Evolutionary conservation across 92 coral and sea anemone genomes (phyloP), one percentile per base, ranked within the genome.

Genomic region (Actinostola sp.): DNA sequence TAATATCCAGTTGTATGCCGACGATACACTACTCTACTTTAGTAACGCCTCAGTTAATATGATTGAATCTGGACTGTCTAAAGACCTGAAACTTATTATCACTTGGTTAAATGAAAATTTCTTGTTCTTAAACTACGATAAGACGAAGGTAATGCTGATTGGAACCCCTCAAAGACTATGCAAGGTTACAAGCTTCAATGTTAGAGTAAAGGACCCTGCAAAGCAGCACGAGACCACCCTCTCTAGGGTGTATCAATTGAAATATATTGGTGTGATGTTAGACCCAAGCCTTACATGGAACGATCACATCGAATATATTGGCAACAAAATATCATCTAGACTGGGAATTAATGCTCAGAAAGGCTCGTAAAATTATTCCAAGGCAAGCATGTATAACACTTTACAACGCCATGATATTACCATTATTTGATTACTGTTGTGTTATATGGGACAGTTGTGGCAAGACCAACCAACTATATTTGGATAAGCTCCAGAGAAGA

Each of bases 401-500:
- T 19, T 84, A 42, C 26, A 35, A 72, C 54, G 85, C 81, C 19
- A 78, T 84, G 85, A 51, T 72, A 2, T 38, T 82, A 31, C 73
- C 81, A 23, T 53, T 80, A 27, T 66, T 54, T 32, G 71, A 78
- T 33, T 56, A 59, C 60, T 70, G 79, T 70, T 78, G 69, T 11
- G 54, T 10, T 53, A 66, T 72, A 3, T 71, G 73, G 82, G 88
- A 68, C 67, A 67, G 76, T 28, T 75, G 76, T 75, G 87, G 87
- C 26, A 64, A 75, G 71, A 62, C 69, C 32, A 81, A 81, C 75
- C 52, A 64, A 42, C 58, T 39, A 57, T 81, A 73, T 65, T 66
- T 72, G 33, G 81, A 81, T 70, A 78, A 66, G 5, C 75, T 73
- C 29, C 63, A 58, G 51, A 57, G 76, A 10, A 63, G 75, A 25